These are phyloP conservation scores for Chroicocephalus ridibundus DNA, from an alignment of 2,113 vertebrate species.

Conservation along the genomic window DNA sequence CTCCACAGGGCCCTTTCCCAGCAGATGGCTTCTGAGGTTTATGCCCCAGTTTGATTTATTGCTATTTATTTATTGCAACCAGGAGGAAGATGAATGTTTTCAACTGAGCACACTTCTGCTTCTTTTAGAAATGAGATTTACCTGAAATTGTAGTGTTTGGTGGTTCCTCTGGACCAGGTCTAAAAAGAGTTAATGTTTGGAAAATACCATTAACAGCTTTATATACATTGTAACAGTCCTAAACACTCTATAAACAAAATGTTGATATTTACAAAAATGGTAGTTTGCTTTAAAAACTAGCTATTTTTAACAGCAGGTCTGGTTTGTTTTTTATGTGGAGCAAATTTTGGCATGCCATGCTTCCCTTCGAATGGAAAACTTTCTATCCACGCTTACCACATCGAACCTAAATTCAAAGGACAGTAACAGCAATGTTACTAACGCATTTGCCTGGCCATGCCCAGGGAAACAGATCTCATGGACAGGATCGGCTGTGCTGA, in stretches of 20 bases:
- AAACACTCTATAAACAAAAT: neutral
- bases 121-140: neutral
- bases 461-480: neutral
- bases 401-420: neutral
- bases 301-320: neutral
- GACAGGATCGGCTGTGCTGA: rapidly evolving
- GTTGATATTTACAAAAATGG: neutral
- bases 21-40: neutral
- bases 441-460: neutral
- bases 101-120: neutral
- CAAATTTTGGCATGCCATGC: neutral
- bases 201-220: neutral
- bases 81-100: neutral
- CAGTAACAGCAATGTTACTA: neutral
- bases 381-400: neutral
- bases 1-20: neutral
- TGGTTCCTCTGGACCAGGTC: neutral
- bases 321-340: neutral
- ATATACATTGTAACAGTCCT: neutral
- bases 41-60: neutral
- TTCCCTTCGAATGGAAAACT: neutral
- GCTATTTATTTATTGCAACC: neutral
- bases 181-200: rapidly evolving
- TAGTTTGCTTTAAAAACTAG: neutral
- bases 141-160: neutral